Base-by-base conservation (phyloP, 2,888 invertebrate species). In the Agrotis exclamationis region DNA sequence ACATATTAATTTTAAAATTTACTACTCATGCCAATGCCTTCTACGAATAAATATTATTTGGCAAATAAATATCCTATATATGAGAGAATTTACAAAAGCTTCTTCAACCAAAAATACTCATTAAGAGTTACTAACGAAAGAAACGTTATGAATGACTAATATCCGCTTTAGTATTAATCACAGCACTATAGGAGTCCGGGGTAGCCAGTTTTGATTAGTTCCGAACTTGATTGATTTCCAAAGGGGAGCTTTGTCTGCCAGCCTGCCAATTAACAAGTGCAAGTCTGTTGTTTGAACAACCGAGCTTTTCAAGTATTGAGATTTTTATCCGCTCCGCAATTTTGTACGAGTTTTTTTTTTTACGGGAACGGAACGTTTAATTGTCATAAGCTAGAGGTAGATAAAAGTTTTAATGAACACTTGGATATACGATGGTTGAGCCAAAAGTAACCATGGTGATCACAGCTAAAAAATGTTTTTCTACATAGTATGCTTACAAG, bases 221-320 rank as follows among this genome's bases (percentile, higher is more conserved):
- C 63, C 64, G 28, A 78, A 57, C 39, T 74, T 75, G 64, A 75
- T 74, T 64, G 74, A 75, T 63, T 75, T 74, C n/a, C 44, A 44
- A 75, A 58, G 58, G 56, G 50, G n/a, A 48, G 60, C 48, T 57
- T 75, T 80, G 67, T 60, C 54, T 51, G 47, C 65, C 58, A 16
- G 54, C 58, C 13, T 22, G 75, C 80, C 75, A 76, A 76, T 76
- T 76, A 80, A 60, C 67, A 66, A 65, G 44, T 39, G 51, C 80
- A 39, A 56, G 59, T 14, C 33, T 45, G 44, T 54, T 28, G n/a
- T 51, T 65, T 50, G 9, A 53, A 50, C 51, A 74, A 56, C 47
- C 14, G 20, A 51, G 63, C 54, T 79, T 74, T 74, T 74, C 18
- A 74, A 64, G 50, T 60, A 60, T 75, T 66, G 22, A 65, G 50